phyloP scores from a whole-genome alignment of 2,113 vertebrate species.

The western clawed frog (Xenopus tropicalis) region UCB_Xtro_10.0 CM004451.2:83105501-83106000 shows the following conservation, averaged over 20 bases:
- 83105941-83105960: no score
- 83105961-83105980: no score
- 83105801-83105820: slow-evolving; percentile 88
- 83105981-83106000: no score
- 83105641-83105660: slow-evolving; percentile 98
- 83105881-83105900: neutral
- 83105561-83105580: slow-evolving; percentile 94
- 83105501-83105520: neutral
- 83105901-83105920: no score
- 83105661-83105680: slow-evolving; percentile 67
- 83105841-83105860: slow-evolving; percentile 95
- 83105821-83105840: slow-evolving; percentile 96
- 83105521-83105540: slow-evolving; percentile 79
- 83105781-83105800: slow-evolving; percentile 72
- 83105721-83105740: no score
- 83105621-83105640: slow-evolving; percentile 95
- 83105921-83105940: no score
- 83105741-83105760: no score
- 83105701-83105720: no score
- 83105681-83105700: neutral
- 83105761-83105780: no score
- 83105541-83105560: slow-evolving; percentile 95
- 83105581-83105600: slow-evolving; percentile 88
- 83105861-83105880: slow-evolving; percentile 95
- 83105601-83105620: slow-evolving; percentile 93